Evolutionary conservation across 2,113 vertebrate species (phyloP), one percentile per base, ranked within the genome.

Genomic region (Guaruba guarouba): DNA sequence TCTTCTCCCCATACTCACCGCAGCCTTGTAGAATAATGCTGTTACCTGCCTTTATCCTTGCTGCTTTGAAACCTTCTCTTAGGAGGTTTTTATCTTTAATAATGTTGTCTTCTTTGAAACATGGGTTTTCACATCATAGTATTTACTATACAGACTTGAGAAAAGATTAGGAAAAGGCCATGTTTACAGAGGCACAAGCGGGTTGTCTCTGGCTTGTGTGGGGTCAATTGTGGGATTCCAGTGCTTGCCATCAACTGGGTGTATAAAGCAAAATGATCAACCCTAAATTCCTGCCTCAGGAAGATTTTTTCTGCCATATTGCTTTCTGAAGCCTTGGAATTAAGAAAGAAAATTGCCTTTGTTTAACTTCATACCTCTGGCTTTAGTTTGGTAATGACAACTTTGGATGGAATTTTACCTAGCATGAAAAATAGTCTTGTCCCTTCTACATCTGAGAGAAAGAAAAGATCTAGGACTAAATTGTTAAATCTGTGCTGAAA

Each of bases 241-340:
- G n/a, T 52, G 6, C 28, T 64, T 66, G 33, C 20, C 25, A 9
- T 71, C 29, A 39, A 3, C 4, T 55, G 46, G 64, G 61, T 41
- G 5, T 1, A 2, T 10, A 27, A 55, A 81, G n/a, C 64, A 23
- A 29, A 75, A 11, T 0, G 2, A 6, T 11, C 48, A 35, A 7
- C 2, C 64, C 54, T 68, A 59, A 18, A 22, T 16, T 27, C 43
- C 35, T n/a, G 74, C 71, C 75, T 61, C 16, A 20, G 43, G 10
- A 25, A 35, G 20, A n/a, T n/a, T 59, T 83, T 94, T 68, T 78
- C 51, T 91, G 22, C 8, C 6, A 1, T 9, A 2, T 25, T 44
- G 82, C 57, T 85, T 31, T 35, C 64, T 20, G 31, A n/a, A 62
- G 8, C 63, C 61, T 20, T 16, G 27, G 29, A 33, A 75, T 13